These are phyloP conservation scores for Belonocnema kinseyi DNA, from an alignment of 1,140 invertebrate genomes.

Conservation along the genomic window DNA sequence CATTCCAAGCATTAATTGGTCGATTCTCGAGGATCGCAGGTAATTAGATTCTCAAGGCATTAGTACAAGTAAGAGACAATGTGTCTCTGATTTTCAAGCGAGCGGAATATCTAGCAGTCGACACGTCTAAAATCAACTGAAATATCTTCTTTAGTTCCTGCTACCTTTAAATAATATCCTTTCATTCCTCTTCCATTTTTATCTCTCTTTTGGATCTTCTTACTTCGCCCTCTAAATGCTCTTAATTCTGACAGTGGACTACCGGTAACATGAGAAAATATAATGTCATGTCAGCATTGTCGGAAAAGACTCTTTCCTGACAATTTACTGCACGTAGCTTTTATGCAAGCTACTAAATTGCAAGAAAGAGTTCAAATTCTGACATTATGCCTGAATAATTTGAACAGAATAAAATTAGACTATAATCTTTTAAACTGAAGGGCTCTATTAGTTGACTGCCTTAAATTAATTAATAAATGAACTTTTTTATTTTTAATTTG, in stretches of 20 bases:
- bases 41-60: slow-evolving; percentile 59
- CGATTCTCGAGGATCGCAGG: slow-evolving; percentile 52
- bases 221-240: slow-evolving; percentile 27
- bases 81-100: slow-evolving; percentile 44
- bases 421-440: too few species aligned
- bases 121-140: slow-evolving; percentile 39
- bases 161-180: slow-evolving; percentile 34
- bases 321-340: neutral
- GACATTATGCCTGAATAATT: too few species aligned
- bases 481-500: too few species aligned
- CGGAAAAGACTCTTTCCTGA: slow-evolving; percentile 21
- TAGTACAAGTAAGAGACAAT: slow-evolving; percentile 48
- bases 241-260: slow-evolving; percentile 32
- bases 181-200: slow-evolving; percentile 2
- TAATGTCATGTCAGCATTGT: slow-evolving; percentile 43
- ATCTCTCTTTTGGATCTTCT: slow-evolving; percentile 19
- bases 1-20: slow-evolving; percentile 59
- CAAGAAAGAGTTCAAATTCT: neutral
- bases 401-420: too few species aligned
- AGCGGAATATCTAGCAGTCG: slow-evolving; percentile 31
- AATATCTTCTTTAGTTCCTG: slow-evolving; percentile 39
- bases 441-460: too few species aligned
- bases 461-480: too few species aligned
- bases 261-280: slow-evolving; percentile 31
- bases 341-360: too few species aligned